Evolutionary conservation across 2,888 invertebrate genomes (phyloP).

Genomic region (Phaonia tiefii): DNA sequence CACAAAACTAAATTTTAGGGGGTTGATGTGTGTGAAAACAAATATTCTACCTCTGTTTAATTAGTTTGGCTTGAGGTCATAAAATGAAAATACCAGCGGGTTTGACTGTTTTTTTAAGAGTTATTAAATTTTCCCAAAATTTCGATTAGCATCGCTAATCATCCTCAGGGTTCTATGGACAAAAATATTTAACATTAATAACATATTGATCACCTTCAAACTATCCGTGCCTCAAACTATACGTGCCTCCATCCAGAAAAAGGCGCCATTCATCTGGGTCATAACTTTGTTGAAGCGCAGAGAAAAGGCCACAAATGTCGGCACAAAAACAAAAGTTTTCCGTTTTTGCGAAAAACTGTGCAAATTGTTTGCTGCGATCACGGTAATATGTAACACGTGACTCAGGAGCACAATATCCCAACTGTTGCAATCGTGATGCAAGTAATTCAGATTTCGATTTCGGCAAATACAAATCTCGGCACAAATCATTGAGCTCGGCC

Average conservation of each 20-base stretch:
- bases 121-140: too few relatives aligned
- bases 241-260: slow-evolving; percentile 2
- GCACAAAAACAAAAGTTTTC: slow-evolving; percentile 42
- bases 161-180: too few relatives aligned
- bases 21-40: too few relatives aligned
- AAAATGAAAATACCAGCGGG: too few relatives aligned
- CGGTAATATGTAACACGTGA: slow-evolving; percentile 37
- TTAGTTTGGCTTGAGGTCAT: too few relatives aligned
- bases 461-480: slow-evolving; percentile 40
- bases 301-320: slow-evolving; percentile 32
- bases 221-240: slow-evolving; percentile 8
- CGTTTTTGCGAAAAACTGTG: slow-evolving; percentile 39
- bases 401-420: slow-evolving; percentile 35
- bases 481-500: slow-evolving; percentile 31
- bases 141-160: too few relatives aligned
- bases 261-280: slow-evolving; percentile 3
- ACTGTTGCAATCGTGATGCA: slow-evolving; percentile 29
- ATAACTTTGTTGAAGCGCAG: not conserved
- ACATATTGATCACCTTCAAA: not conserved
- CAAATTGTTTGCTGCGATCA: slow-evolving; percentile 46
- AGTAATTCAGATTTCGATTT: slow-evolving; percentile 5
- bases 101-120: too few relatives aligned
- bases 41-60: too few relatives aligned
- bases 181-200: too few relatives aligned
- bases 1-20: too few relatives aligned